These are phyloP conservation scores for Phrixothrix hirtus DNA, from an alignment of 2,888 invertebrate genomes.

Conservation along the genomic window DNA sequence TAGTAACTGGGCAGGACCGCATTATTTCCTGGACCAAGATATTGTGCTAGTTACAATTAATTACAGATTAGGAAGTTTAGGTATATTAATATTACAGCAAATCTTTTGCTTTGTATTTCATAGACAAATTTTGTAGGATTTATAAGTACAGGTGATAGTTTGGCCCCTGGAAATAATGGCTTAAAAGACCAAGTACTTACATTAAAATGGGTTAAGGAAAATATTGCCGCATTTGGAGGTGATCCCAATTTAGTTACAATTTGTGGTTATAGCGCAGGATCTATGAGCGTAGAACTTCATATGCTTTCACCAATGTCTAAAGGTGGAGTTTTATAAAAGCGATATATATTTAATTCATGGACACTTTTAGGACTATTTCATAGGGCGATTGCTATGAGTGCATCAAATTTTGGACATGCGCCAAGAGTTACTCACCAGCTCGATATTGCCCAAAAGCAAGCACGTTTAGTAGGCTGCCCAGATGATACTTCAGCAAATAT, in stretches of 20 bases:
- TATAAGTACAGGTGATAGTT: constrained; percentile 65
- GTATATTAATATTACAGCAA: constrained; percentile 32
- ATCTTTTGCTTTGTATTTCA: not conserved
- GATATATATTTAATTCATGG: no score
- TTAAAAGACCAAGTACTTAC: constrained; percentile 72
- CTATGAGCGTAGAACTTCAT: constrained; percentile 51
- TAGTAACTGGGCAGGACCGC: constrained; percentile 59
- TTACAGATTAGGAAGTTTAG: constrained; percentile 61
- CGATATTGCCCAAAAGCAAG: constrained; percentile 65
- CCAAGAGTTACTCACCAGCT: constrained; percentile 61
- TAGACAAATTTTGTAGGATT: constrained; percentile 51
- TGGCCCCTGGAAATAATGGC: constrained; percentile 71
- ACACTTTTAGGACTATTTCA: constrained; percentile 73
- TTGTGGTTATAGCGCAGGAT: constrained; percentile 62
- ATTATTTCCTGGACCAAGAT: constrained; percentile 62
- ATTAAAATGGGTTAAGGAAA: constrained; percentile 67
- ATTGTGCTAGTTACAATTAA: constrained; percentile 64
- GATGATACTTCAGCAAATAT: constrained; percentile 60
- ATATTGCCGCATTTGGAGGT: constrained; percentile 70
- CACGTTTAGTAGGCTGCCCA: constrained; percentile 63
- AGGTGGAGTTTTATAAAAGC: no score
- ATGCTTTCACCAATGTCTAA: constrained; percentile 4
- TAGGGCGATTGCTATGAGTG: constrained; percentile 70
- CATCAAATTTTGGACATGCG: constrained; percentile 61
- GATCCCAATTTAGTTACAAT: constrained; percentile 68